phyloP scores from a whole-genome alignment of 2,888 invertebrate species.

The Ennomos fuscantarius region DNA sequence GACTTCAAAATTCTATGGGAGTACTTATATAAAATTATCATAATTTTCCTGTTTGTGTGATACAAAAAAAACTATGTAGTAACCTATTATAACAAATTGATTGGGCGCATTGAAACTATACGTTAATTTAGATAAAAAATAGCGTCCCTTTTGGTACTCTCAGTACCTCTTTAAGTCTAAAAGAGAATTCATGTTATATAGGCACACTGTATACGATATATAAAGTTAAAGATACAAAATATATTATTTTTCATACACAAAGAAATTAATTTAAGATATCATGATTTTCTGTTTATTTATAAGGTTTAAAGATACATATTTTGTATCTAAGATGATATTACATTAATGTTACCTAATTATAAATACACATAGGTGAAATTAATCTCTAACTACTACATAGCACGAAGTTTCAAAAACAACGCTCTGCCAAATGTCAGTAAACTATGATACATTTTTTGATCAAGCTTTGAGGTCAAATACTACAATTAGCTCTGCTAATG shows the following conservation, averaged over 20 bases:
- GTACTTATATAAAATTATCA: no score
- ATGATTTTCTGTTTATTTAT: conserved; percentile 15
- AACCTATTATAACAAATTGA: no score
- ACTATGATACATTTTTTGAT: conserved; percentile 19
- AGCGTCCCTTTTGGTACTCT: conserved; percentile 6
- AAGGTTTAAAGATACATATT: conserved; percentile 23
- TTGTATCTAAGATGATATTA: conserved; percentile 16
- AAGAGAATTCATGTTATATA: conserved; percentile 15
- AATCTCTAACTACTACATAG: conserved; percentile 30
- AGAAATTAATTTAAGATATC: conserved; percentile 13
- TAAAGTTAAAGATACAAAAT: conserved; percentile 1
- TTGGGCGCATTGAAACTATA: no score
- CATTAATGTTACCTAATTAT: conserved; percentile 19
- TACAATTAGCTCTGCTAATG: conserved; percentile 41
- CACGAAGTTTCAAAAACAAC: conserved; percentile 38
- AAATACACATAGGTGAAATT: conserved; percentile 19
- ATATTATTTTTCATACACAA: conserved; percentile 14
- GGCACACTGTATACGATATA: conserved; percentile 27
- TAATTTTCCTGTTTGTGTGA: no score
- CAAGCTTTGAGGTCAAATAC: conserved; percentile 22
- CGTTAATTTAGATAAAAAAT: no score
- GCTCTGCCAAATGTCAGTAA: conserved; percentile 24
- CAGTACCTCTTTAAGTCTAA: conserved; percentile 6
- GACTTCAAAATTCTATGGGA: no score
- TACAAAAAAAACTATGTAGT: no score